Evolutionary conservation across 2,888 invertebrate genomes (phyloP), one percentile per base, ranked within the genome.

Genomic region (Falcaria lacertinaria): DNA sequence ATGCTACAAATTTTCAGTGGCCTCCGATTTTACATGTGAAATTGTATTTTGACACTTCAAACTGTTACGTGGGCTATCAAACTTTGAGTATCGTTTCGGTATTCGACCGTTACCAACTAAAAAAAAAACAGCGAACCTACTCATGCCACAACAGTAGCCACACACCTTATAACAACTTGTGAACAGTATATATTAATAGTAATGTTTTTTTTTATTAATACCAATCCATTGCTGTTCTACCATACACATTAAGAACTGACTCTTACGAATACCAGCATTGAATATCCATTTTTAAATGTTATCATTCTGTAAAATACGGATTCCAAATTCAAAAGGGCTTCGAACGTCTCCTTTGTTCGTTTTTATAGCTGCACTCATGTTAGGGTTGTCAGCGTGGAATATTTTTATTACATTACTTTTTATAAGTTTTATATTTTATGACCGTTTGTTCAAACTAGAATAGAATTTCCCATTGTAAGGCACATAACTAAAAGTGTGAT

Each of bases 341-440:
- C 7, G 2, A 28, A 28, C 11, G 28, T 11, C 11, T 28, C 51
- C 54, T 58, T 65, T 63, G 60, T 64, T 58, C 50, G 35, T 54
- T 60, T 61, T 57, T 45, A 45, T 42, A 43, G 39, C 50, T 44
- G 41, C 37, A 49, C 43, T 43, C 40, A 28, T 17, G 35, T 38
- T 41, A 60, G 65, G 58, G 68, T 56, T 64, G 67, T 45, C 58
- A 60, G 32, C 39, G 41, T 19, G 16, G 52, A 51, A 51, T 48
- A 44, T 52, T 59, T 60, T 60, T 62, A n/a, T n/a, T n/a, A n/a
- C 60, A 47, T 28, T 45, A 47, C 46, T 44, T 50, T 60, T 62
- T 28, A 28, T 11, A n/a, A n/a, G n/a, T 11, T 11, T 3, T 28
- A 8, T 3, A 28, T 11, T 28, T 28, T 28, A 28, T 7, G 7